Conservation (phyloP, 2,797 vertebrate species). For the Sparus aurata region DNA sequence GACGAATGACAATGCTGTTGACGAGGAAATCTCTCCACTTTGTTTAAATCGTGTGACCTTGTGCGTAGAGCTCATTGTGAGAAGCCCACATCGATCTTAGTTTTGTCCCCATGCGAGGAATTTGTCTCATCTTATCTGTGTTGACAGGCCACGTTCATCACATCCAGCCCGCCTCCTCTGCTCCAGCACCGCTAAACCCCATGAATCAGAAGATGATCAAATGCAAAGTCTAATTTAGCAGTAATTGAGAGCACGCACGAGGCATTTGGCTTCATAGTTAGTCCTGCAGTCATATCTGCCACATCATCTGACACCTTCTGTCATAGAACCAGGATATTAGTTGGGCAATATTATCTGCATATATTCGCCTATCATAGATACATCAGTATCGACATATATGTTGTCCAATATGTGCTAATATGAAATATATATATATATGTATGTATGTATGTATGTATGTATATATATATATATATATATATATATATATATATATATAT, state of each 20-base stretch:
- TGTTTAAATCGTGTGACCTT: slow-evolving; percentile 71
- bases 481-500: no score
- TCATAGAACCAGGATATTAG: no score
- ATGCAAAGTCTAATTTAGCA: slow-evolving; percentile 16
- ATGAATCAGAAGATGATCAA: slow-evolving; percentile 26
- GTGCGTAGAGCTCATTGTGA: slow-evolving; percentile 40
- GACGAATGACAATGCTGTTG: neutral
- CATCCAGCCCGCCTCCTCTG: slow-evolving; percentile 40
- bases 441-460: no score
- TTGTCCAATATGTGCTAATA: no score
- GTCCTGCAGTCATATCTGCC: slow-evolving; percentile 5
- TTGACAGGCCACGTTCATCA: slow-evolving; percentile 70
- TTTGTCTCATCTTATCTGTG: slow-evolving; percentile 76
- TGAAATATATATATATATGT: no score
- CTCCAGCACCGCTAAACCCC: slow-evolving; percentile 22
- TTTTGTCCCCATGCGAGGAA: slow-evolving; percentile 60
- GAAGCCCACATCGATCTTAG: slow-evolving; percentile 70
- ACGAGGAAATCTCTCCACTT: slow-evolving; percentile 27
- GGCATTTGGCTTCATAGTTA: slow-evolving; percentile 12
- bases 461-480: no score
- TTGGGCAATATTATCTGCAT: no score
- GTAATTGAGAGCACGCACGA: slow-evolving; percentile 31
- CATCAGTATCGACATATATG: no score
- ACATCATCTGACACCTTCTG: neutral
- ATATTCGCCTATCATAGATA: no score